Evolutionary conservation across 2,888 invertebrate genomes (phyloP).

Genomic region (Geophilus truncorum): DNA sequence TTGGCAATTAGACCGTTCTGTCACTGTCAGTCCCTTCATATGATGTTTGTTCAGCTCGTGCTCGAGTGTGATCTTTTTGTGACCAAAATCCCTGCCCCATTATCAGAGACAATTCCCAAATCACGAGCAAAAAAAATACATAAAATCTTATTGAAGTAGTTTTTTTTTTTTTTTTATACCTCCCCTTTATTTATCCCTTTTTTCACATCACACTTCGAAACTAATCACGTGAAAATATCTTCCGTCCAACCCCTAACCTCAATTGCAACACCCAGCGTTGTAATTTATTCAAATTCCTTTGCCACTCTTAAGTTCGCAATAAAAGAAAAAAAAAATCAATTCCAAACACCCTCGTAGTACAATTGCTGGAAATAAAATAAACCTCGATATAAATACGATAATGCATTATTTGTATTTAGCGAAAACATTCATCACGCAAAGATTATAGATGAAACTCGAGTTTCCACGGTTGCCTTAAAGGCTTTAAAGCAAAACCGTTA

Average conservation of each 20-base stretch:
- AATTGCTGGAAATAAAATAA: background rate
- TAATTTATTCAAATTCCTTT: constrained; percentile 16
- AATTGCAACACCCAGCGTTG: background rate
- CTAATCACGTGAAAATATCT: background rate
- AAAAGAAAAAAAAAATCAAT: constrained; percentile 4
- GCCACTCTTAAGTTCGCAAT: background rate
- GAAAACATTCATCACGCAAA: no score
- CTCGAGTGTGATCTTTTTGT: constrained; percentile 6
- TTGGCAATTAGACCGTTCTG: constrained; percentile 18
- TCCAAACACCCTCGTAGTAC: background rate
- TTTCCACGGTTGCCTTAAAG: no score
- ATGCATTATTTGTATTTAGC: no score
- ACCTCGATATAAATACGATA: background rate
- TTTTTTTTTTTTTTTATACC: no score
- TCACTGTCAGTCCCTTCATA: constrained; percentile 8
- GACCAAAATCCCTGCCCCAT: background rate
- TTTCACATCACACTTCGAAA: background rate
- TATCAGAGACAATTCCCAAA: background rate
- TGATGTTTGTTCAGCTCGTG: background rate
- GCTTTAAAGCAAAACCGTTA: no score
- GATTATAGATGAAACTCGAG: no score
- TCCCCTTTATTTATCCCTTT: background rate
- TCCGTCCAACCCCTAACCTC: background rate
- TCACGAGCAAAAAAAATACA: background rate
- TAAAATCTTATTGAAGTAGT: no score